Evolutionary conservation across 1,140 invertebrate genomes (phyloP).

Genomic region (Bombyx mori): DNA sequence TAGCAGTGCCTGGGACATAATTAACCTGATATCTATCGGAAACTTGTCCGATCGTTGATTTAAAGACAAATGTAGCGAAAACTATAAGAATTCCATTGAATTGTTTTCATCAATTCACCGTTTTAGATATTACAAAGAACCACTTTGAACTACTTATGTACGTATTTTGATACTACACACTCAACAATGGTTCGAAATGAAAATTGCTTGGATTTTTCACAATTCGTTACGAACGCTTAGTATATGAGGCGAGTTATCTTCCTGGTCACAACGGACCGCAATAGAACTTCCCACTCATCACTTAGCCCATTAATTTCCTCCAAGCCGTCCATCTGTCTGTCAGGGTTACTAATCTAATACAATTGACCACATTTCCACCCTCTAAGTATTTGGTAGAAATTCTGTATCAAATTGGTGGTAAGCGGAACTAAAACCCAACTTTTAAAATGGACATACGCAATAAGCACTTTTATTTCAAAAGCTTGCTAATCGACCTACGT

Average conservation of each 20-base stretch:
- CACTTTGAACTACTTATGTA: background rate
- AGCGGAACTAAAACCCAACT: no score
- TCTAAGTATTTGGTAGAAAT: conserved; percentile 8
- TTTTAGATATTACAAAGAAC: background rate
- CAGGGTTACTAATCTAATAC: conserved; percentile 66
- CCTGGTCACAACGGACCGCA: conserved; percentile 31
- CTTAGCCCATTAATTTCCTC: conserved; percentile 64
- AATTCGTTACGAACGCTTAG: conserved; percentile 34
- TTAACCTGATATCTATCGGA: no score
- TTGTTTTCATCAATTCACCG: no score
- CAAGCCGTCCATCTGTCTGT: conserved; percentile 56
- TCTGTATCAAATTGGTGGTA: no score
- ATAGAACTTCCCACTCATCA: conserved; percentile 57
- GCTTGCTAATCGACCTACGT: background rate
- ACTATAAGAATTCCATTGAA: no score
- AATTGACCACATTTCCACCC: conserved; percentile 64
- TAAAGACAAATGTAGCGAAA: no score
- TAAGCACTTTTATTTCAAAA: no score
- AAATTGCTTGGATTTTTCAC: conserved; percentile 50
- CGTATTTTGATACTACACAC: no score
- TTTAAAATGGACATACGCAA: no score
- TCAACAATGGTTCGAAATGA: conserved; percentile 7
- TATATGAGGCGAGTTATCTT: conserved; percentile 44
- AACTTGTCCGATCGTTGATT: no score
- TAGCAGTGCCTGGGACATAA: no score